A percentile compares a stretch with the other conserved stretches of the same genome.
Conservation (phyloP, 1,140 invertebrate species). For the Vanessa tameamea region DNA sequence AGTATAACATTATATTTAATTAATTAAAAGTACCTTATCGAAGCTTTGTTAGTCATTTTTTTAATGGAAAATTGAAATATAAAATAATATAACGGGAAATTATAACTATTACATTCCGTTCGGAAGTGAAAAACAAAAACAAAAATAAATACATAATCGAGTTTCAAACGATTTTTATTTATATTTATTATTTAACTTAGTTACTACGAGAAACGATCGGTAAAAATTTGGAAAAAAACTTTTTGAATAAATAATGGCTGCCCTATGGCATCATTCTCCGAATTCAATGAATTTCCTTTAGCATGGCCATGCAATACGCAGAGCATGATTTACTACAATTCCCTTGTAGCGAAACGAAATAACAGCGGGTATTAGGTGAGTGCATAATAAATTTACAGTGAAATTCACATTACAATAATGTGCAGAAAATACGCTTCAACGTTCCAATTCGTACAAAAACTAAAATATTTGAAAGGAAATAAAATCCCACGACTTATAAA, state of each 20-base stretch:
- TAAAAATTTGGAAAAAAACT: slow-evolving; percentile 17
- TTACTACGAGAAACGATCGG: slow-evolving; percentile 12
- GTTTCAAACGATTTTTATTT: slow-evolving; percentile 33
- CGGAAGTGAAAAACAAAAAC: slow-evolving; percentile 18
- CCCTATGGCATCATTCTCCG: slow-evolving; percentile 6
- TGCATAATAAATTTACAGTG: slow-evolving; percentile 74
- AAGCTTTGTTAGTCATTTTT: slow-evolving; percentile 33
- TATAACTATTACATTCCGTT: slow-evolving; percentile 38
- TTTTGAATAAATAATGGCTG: slow-evolving; percentile 20
- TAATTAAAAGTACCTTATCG: slow-evolving; percentile 38
- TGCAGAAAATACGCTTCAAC: slow-evolving; percentile 32
- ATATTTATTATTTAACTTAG: slow-evolving; percentile 17
- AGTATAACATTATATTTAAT: neutral
- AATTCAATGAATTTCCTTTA: slow-evolving; percentile 20
- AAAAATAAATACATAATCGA: slow-evolving; percentile 28
- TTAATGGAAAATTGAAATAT: slow-evolving; percentile 34
- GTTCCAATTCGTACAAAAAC: slow-evolving; percentile 25
- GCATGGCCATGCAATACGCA: slow-evolving; percentile 64
- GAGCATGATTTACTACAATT: slow-evolving; percentile 58
- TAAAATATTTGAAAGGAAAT: slow-evolving; percentile 21
- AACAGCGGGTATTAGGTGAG: slow-evolving; percentile 58
- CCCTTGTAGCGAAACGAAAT: slow-evolving; percentile 56
- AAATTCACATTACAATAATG: slow-evolving; percentile 31
- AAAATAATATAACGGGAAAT: slow-evolving; percentile 35
- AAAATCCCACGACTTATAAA: slow-evolving; percentile 17